Conservation (phyloP, 1,140 invertebrate genomes). For the Drosophila kanapiae region DNA sequence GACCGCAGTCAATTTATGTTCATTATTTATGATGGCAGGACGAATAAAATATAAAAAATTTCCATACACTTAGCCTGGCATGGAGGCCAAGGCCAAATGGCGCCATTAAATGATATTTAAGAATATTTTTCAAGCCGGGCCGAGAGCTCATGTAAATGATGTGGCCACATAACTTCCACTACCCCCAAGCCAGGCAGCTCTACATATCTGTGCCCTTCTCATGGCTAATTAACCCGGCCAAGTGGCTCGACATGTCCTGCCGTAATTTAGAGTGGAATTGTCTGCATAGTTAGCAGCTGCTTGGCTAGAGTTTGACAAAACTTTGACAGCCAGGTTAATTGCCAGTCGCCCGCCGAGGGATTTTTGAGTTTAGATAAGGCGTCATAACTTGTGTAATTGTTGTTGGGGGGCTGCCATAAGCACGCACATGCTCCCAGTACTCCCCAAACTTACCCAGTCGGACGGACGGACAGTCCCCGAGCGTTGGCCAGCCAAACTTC, state of each 20-base stretch:
- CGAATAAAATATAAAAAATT: slow-evolving; percentile 63
- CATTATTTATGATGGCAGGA: slow-evolving; percentile 62
- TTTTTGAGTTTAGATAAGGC: slow-evolving; percentile 69
- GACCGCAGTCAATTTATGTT: slow-evolving; percentile 54
- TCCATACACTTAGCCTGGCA: slow-evolving; percentile 30
- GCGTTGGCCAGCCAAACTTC: slow-evolving; percentile 39
- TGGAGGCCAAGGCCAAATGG: slow-evolving; percentile 39
- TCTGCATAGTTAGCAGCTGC: slow-evolving; percentile 61
- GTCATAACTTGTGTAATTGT: slow-evolving; percentile 71
- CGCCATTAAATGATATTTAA: slow-evolving; percentile 53
- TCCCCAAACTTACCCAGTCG: slow-evolving; percentile 2
- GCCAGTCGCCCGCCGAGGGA: slow-evolving; percentile 27
- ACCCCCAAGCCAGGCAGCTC: neutral
- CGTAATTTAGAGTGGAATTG: slow-evolving; percentile 58
- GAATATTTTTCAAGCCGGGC: slow-evolving; percentile 51
- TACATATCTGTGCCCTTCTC: slow-evolving; percentile 46
- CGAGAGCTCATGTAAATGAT: slow-evolving; percentile 55
- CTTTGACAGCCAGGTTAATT: slow-evolving; percentile 61
- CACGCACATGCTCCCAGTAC: slow-evolving; percentile 37
- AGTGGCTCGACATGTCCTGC: slow-evolving; percentile 53
- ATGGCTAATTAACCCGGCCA: slow-evolving; percentile 66
- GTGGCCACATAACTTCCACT: slow-evolving; percentile 48
- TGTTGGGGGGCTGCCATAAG: slow-evolving; percentile 35
- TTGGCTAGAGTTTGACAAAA: slow-evolving; percentile 54
- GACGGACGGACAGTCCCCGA: slow-evolving; percentile 16